Conservation (phyloP, 1,140 invertebrate species). For the Homalodisca vitripennis region DNA sequence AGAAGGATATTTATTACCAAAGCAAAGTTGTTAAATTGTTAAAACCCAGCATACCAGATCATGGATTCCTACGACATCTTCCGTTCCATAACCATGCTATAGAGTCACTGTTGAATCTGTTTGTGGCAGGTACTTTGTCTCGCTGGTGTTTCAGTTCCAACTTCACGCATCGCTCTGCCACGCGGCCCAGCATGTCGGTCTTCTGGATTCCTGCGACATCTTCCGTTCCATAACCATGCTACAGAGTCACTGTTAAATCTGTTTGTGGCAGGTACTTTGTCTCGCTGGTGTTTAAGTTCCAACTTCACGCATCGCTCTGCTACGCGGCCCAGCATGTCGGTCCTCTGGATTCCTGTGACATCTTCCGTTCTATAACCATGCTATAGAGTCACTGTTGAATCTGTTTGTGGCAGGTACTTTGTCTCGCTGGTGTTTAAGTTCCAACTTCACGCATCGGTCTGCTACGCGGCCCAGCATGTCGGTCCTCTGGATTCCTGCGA, state of each 20-base stretch:
- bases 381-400: no score
- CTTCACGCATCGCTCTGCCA: slow-evolving; percentile 77
- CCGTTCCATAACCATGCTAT: no score
- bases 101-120: no score
- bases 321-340: slow-evolving; percentile 66
- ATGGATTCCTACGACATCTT: no score
- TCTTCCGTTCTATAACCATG: no score
- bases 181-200: slow-evolving; percentile 67
- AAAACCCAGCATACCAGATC: no score
- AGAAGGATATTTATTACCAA: no score
- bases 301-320: slow-evolving; percentile 80
- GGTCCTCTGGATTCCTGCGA: slow-evolving; percentile 81
- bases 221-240: slow-evolving; percentile 67
- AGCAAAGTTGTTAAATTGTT: no score
- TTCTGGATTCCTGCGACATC: slow-evolving; percentile 80
- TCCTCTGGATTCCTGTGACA: slow-evolving; percentile 78
- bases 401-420: slow-evolving; percentile 89
- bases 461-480: slow-evolving; percentile 65
- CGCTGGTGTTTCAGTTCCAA: slow-evolving; percentile 83
- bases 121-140: slow-evolving; percentile 75
- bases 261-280: slow-evolving; percentile 78
- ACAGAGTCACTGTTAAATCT: no score
- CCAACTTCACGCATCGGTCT: slow-evolving; percentile 81
- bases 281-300: slow-evolving; percentile 80
- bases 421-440: slow-evolving; percentile 81